Conservation (phyloP, 2,797 vertebrate genomes). For the Pantherophis vulpinus region DNA sequence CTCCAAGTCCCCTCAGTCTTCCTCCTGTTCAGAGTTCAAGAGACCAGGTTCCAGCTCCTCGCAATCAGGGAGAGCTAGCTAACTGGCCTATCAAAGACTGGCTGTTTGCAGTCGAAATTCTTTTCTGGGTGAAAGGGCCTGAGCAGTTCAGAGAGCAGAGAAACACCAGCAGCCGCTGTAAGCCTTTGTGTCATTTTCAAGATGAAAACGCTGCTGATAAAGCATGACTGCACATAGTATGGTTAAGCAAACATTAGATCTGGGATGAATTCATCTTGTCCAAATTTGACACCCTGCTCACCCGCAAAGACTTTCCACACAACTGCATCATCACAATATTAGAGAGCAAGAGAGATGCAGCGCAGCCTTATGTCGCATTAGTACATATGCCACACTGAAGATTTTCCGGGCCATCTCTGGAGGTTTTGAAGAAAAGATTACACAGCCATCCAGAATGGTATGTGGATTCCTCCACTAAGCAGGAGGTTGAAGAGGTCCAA, state of each 20-base stretch:
- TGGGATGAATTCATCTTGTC: not conserved
- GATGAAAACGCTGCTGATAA: not conserved
- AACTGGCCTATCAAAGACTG: not conserved
- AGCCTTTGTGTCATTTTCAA: not conserved
- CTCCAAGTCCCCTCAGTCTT: not conserved
- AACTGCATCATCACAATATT: not conserved
- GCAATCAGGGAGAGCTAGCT: not conserved
- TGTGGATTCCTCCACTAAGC: not conserved
- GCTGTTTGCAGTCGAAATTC: not conserved
- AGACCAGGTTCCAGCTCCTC: not conserved
- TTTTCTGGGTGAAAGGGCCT: not conserved
- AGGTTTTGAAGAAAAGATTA: not conserved
- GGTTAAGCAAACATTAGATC: not conserved
- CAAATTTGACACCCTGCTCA: not conserved
- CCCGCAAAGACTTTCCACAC: not conserved
- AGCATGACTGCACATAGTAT: not conserved
- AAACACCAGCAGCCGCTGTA: not conserved
- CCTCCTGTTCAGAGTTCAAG: not conserved
- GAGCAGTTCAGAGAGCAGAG: not conserved
- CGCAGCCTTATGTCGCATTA: not conserved
- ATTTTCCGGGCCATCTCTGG: not conserved
- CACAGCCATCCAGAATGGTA: not conserved
- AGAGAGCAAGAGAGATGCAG: not conserved
- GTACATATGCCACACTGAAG: not conserved
- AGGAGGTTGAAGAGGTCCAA: not conserved